A percentile compares a stretch with the other conserved stretches of the same genome.
These are phyloP conservation scores for Acanthaster planci DNA, from an alignment of 35 echinoderm and acorn worm genomes.

Conservation along the genomic window DNA sequence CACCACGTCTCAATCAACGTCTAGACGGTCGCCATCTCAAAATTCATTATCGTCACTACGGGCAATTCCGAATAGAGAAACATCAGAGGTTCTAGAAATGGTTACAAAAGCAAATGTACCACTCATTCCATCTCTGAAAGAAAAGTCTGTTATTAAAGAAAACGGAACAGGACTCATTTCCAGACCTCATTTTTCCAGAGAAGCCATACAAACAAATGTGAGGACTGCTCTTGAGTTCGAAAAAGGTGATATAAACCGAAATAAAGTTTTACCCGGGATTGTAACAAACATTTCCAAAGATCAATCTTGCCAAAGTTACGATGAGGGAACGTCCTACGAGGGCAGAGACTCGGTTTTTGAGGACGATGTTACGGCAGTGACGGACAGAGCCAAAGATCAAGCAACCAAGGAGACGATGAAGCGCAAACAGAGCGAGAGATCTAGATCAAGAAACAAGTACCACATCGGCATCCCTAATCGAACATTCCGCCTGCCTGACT, in stretches of 20 bases:
- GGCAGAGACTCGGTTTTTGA: not conserved
- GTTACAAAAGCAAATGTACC: not conserved
- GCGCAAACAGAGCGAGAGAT: constrained; percentile 9
- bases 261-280: constrained; percentile 27
- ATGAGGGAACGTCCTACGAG: not conserved
- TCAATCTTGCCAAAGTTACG: not conserved
- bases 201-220: constrained; percentile 8
- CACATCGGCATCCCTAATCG: constrained; percentile 57
- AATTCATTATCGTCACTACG: not conserved
- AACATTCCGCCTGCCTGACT: constrained; percentile 42
- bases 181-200: constrained; percentile 11
- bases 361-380: not conserved
- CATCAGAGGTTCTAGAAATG: not conserved
- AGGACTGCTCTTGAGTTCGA: not conserved
- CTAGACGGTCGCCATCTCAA: not conserved
- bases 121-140: not conserved
- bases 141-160: not conserved
- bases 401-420: constrained; percentile 35
- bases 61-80: not conserved
- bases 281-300: no score
- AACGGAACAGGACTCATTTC: not conserved
- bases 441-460: constrained; percentile 51
- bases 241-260: not conserved
- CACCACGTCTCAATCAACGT: not conserved
- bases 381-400: not conserved